Evolutionary conservation across 2,888 invertebrate species (phyloP), one percentile per base, ranked within the genome.

Genomic region (Marronus borbonicus): DNA sequence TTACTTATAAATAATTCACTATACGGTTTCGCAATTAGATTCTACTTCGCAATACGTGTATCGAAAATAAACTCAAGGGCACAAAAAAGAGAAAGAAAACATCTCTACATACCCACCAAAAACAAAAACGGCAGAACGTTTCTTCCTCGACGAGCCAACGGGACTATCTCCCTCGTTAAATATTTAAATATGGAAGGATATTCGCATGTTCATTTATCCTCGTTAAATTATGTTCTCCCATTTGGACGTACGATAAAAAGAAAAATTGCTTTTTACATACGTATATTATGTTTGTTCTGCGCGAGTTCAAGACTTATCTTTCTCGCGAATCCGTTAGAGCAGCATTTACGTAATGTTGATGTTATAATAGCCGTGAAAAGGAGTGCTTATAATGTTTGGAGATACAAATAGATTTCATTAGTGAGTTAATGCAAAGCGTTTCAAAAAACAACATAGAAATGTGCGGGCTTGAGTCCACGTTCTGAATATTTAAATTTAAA

Each of bases 131-230:
- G 31, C 17, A 39, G 39, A 64, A 64, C 64, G 36, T 64, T 64
- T 64, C 64, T 64, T 64, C 39, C 31, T 36, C 64, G 7, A 31
- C 31, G 31, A 36, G 64, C 31, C 36, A n/a, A 36, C 31, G 64
- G 64, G 64, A 8, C 64, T 64, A 64, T 31, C 64, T 36, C 10
- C 31, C 64, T 64, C 64, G 36, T 64, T 64, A 64, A 64, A 64
- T 64, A 64, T 64, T 64, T 28, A 60, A 60, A 64, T 39, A 36
- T 17, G 64, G 64, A 39, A 17, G 64, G 14, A 64, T 64, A 64
- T 64, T 64, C 31, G 17, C 64, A 64, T 64, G 64, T 64, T 64
- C 31, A 64, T 64, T 64, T 64, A 36, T 31, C 64, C 64, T 14
- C 3, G 64, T 7, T 64, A 36, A 64, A 36, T 36, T 64, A 64